phyloP scores from a whole-genome alignment of 2,888 invertebrate genomes.

The Cosmia trapezina region DNA sequence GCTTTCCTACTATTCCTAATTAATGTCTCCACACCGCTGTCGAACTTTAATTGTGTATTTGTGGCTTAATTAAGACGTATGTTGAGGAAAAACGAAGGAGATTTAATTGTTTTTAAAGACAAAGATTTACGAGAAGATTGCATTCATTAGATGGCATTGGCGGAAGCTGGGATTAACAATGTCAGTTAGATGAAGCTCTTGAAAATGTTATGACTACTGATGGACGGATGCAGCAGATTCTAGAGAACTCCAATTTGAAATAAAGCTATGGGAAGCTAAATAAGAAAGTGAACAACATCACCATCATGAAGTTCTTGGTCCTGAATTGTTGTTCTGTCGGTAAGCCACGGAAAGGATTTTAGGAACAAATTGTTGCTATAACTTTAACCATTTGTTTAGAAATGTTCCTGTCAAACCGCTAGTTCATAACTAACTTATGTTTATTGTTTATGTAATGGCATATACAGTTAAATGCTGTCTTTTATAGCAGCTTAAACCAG shows the following conservation, averaged over 20 bases:
- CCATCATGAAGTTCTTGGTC: neutral
- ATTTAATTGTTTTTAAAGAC: slow-evolving; percentile 41
- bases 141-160: slow-evolving; percentile 17
- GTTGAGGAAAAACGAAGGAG: slow-evolving; percentile 20
- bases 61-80: slow-evolving; percentile 56
- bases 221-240: neutral
- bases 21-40: slow-evolving; percentile 56
- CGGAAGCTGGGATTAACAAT: neutral
- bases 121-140: slow-evolving; percentile 24
- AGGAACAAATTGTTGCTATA: slow-evolving; percentile 5
- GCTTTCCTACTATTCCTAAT: slow-evolving; percentile 62
- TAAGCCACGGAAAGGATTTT: slow-evolving; percentile 7
- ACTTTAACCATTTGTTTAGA: slow-evolving; percentile 34
- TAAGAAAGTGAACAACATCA: neutral
- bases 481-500: slow-evolving; percentile 54
- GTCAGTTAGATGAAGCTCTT: neutral
- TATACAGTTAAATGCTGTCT: slow-evolving; percentile 36
- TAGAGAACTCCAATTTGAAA: neutral
- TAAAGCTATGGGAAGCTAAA: neutral
- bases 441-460: slow-evolving; percentile 31
- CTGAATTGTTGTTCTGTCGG: slow-evolving; percentile 2
- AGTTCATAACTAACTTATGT: slow-evolving; percentile 40
- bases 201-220: neutral
- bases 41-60: slow-evolving; percentile 60
- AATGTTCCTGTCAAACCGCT: slow-evolving; percentile 15